A percentile compares a stretch with the other conserved stretches of the same genome.
phyloP scores from a whole-genome alignment of 2,113 vertebrate species.

The Menura novaehollandiae region DNA sequence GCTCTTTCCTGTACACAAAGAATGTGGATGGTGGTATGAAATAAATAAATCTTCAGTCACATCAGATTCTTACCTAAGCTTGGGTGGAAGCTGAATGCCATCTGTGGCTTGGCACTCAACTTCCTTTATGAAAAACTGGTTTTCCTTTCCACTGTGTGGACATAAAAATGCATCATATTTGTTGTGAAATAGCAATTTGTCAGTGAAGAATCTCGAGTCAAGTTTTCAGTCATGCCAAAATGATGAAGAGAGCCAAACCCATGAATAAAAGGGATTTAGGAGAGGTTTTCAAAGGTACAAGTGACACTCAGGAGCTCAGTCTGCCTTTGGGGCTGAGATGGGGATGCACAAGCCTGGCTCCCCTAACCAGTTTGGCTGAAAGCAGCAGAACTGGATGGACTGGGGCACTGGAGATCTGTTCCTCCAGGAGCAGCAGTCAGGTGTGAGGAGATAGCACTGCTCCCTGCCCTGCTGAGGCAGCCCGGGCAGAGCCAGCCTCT shows the following conservation, averaged over 20 bases:
- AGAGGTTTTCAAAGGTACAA: background rate
- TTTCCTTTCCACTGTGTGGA: background rate
- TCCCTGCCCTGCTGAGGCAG: background rate
- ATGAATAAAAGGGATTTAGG: background rate
- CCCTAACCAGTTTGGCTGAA: background rate
- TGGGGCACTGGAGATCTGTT: background rate
- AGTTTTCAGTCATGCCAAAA: background rate
- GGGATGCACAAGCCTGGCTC: background rate
- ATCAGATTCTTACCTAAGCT: background rate
- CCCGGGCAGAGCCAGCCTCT: background rate
- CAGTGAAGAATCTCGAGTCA: background rate
- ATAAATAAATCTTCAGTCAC: background rate
- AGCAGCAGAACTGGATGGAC: background rate
- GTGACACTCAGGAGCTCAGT: background rate
- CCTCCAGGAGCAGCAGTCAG: background rate
- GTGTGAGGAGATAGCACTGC: background rate
- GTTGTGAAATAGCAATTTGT: background rate
- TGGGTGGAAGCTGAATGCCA: background rate
- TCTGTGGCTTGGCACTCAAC: background rate
- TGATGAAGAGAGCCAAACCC: rapidly evolving
- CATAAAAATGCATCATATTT: background rate
- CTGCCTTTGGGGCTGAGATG: background rate
- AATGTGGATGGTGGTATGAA: background rate
- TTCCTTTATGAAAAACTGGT: background rate
- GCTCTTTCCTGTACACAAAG: background rate